Evolutionary conservation across 2,888 invertebrate species (phyloP).

Genomic region (Cheilosia impressa): DNA sequence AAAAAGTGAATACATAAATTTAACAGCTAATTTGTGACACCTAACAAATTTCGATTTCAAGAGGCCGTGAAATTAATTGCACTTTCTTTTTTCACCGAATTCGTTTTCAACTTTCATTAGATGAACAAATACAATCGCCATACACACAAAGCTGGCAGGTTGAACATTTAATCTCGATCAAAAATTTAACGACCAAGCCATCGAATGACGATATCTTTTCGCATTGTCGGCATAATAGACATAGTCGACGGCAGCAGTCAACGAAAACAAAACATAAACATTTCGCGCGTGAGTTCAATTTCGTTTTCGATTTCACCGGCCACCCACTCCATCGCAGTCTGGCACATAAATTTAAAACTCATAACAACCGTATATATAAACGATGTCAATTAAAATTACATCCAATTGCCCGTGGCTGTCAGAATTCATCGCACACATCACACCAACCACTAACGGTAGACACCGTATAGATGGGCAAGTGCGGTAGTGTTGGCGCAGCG

Average conservation of each 20-base stretch:
- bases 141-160: too few species aligned
- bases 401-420: constrained; percentile 28
- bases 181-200: constrained; percentile 1
- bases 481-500: background rate
- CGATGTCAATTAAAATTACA: constrained; percentile 72
- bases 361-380: constrained; percentile 53
- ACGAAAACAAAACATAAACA: constrained; percentile 15
- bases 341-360: constrained; percentile 53
- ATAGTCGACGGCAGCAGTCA: background rate
- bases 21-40: too few species aligned
- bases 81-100: too few species aligned
- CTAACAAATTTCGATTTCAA: too few species aligned
- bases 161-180: constrained; percentile 16
- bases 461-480: background rate
- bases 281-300: constrained; percentile 8
- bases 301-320: constrained; percentile 54
- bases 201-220: constrained; percentile 35
- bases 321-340: constrained; percentile 24
- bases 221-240: constrained; percentile 8
- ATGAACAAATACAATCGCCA: too few species aligned
- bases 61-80: too few species aligned
- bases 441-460: background rate
- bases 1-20: too few species aligned
- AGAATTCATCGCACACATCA: too few species aligned
- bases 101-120: too few species aligned